These are phyloP conservation scores for Chelonoidis abingdonii DNA, from an alignment of 2,113 vertebrate species.

Conservation along the genomic window DNA sequence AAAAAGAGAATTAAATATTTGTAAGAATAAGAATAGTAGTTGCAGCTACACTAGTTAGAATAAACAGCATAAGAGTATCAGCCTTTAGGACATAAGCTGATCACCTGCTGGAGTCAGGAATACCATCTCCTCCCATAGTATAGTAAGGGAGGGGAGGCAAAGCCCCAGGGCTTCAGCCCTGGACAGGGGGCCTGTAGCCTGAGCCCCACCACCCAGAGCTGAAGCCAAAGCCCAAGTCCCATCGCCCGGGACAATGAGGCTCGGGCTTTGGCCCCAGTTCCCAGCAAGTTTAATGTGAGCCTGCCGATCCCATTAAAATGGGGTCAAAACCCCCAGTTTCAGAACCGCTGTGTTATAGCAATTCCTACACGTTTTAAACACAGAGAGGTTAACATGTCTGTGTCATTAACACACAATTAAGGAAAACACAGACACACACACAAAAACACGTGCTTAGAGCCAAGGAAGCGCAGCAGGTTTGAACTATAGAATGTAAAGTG, in stretches of 20 bases:
- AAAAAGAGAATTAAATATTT: not conserved
- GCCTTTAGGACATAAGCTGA: accelerated
- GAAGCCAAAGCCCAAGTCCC: no score
- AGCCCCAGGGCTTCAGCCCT: no score
- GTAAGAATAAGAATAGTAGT: not conserved
- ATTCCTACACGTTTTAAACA: not conserved
- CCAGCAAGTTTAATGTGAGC: no score
- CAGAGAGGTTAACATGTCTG: not conserved
- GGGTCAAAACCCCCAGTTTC: no score
- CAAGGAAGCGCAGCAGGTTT: not conserved
- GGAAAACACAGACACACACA: not conserved
- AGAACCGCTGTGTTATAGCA: accelerated
- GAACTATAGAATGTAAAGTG: accelerated
- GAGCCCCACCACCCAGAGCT: no score
- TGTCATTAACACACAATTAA: not conserved
- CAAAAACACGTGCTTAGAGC: accelerated
- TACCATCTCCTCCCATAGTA: accelerated
- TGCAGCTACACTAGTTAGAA: not conserved
- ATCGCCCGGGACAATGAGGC: no score
- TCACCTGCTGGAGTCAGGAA: not conserved
- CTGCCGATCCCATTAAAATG: no score
- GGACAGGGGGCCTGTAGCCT: no score
- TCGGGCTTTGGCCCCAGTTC: no score
- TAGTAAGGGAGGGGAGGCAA: accelerated
- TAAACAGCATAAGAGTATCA: accelerated